Evolutionary conservation across 2,888 invertebrate genomes (phyloP).

Genomic region (Brachynemurus nebulosus): DNA sequence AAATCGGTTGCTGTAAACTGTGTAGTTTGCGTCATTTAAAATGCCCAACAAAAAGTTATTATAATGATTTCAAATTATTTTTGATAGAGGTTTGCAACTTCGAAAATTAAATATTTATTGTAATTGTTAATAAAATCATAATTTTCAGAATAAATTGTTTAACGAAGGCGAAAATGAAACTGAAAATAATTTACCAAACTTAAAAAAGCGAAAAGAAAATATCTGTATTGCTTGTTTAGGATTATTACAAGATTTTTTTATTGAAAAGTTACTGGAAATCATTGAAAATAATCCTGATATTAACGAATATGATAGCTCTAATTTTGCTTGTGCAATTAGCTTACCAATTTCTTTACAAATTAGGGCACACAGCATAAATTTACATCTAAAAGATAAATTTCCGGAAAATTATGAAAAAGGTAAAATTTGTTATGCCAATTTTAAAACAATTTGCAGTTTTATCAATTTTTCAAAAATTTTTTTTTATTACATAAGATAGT

Average conservation of each 20-base stretch:
- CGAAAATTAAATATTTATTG: too few relatives aligned
- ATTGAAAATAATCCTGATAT: slow-evolving; percentile 37
- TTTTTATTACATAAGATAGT: slow-evolving; percentile 12
- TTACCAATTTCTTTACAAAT: slow-evolving; percentile 53
- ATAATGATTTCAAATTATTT: slow-evolving; percentile 35
- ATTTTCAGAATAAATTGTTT: too few relatives aligned
- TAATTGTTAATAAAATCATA: too few relatives aligned
- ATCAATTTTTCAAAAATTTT: background rate
- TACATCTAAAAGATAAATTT: slow-evolving; percentile 41
- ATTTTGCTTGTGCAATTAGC: slow-evolving; percentile 55
- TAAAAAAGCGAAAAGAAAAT: slow-evolving; percentile 35
- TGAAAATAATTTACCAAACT: slow-evolving; percentile 14
- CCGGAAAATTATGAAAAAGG: slow-evolving; percentile 34
- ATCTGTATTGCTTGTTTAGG: slow-evolving; percentile 60
- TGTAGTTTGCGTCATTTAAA: slow-evolving; percentile 58
- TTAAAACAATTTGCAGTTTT: slow-evolving; percentile 1
- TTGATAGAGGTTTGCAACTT: slow-evolving; percentile 41
- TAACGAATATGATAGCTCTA: slow-evolving; percentile 44
- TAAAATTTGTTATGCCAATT: slow-evolving; percentile 20
- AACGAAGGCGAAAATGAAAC: slow-evolving; percentile 8
- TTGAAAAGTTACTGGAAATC: slow-evolving; percentile 37
- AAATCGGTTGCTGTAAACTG: slow-evolving; percentile 47
- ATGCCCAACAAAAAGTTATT: slow-evolving; percentile 39
- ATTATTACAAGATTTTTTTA: slow-evolving; percentile 44
- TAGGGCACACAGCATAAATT: slow-evolving; percentile 49